Evolutionary conservation across 92 coral and sea anemone species (phyloP).

Genomic region (Scolanthus callimorphus): DNA sequence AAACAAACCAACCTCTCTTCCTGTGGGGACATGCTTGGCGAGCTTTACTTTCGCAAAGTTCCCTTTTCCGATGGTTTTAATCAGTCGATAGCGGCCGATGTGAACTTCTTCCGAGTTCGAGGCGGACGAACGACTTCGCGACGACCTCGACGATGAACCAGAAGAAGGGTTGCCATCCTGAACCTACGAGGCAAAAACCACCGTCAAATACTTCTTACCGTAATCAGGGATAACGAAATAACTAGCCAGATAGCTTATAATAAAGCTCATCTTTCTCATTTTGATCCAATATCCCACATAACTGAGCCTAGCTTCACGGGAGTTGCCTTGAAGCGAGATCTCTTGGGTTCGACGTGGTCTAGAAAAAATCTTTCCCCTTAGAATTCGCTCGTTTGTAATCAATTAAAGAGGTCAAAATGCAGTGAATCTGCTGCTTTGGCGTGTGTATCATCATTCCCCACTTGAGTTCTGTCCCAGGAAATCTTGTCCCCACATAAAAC

Average conservation of each 20-base stretch:
- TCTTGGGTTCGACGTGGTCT: constrained; percentile 22
- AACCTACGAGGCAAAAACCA: constrained; percentile 52
- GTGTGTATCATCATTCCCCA: constrained; percentile 14
- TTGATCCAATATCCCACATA: constrained; percentile 14
- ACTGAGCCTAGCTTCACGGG: constrained; percentile 55
- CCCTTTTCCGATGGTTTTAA: constrained; percentile 98
- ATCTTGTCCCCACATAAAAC: constrained; percentile 17
- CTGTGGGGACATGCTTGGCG: constrained; percentile 97
- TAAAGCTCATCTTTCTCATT: not conserved
- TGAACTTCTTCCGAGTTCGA: constrained; percentile 95
- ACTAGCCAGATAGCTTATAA: not conserved
- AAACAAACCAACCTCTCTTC: constrained; percentile 92
- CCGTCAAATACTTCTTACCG: constrained; percentile 8
- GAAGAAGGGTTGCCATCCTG: constrained; percentile 87
- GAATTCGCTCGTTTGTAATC: constrained; percentile 10
- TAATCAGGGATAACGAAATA: not conserved
- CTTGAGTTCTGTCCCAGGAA: constrained; percentile 8
- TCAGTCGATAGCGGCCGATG: constrained; percentile 92
- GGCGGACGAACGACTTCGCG: constrained; percentile 87
- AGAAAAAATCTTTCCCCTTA: constrained; percentile 16
- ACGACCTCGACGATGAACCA: constrained; percentile 69
- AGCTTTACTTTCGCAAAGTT: constrained; percentile 98
- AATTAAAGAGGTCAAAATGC: constrained; percentile 5
- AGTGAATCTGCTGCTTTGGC: constrained; percentile 11
- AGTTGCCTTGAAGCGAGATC: constrained; percentile 70